These are phyloP conservation scores for Drosophila pseudotakahashii DNA, from an alignment of 2,888 invertebrate genomes.

Conservation along the genomic window DNA sequence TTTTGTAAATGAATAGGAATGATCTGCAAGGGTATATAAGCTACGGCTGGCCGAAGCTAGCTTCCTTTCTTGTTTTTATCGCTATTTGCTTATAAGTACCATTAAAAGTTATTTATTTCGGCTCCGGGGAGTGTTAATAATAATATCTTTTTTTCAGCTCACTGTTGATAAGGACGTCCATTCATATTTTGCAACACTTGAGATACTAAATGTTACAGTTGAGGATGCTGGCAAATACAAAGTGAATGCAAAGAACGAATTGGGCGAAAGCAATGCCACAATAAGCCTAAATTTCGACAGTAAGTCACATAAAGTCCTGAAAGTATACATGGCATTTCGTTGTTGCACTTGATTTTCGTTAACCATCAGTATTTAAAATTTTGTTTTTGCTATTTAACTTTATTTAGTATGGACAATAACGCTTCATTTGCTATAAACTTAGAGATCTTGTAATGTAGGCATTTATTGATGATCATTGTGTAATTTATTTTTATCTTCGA, in stretches of 20 bases:
- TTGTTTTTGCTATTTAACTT: background rate
- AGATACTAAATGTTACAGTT: constrained; percentile 96
- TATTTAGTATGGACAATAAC: background rate
- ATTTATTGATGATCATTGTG: background rate
- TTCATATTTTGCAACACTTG: constrained; percentile 96
- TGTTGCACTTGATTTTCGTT: background rate
- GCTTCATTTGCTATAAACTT: background rate
- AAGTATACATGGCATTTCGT: background rate
- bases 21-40: too few relatives aligned
- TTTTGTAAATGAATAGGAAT: too few relatives aligned
- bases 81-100: too few relatives aligned
- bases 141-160: constrained; percentile 86
- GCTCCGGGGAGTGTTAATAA: background rate
- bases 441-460: too few relatives aligned
- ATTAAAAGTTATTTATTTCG: too few relatives aligned
- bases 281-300: constrained; percentile 99
- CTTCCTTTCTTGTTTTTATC: too few relatives aligned
- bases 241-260: constrained; percentile 98
- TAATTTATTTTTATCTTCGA: background rate
- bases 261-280: constrained; percentile 98
- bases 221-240: constrained; percentile 99
- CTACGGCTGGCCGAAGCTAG: too few relatives aligned
- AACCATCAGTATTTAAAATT: background rate
- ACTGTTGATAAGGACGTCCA: constrained; percentile 95
- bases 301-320: constrained; percentile 96